A percentile compares a stretch with the other conserved stretches of the same genome.
Evolutionary conservation across 2,888 invertebrate genomes (phyloP).

Genomic region (Orthosia gothica): DNA sequence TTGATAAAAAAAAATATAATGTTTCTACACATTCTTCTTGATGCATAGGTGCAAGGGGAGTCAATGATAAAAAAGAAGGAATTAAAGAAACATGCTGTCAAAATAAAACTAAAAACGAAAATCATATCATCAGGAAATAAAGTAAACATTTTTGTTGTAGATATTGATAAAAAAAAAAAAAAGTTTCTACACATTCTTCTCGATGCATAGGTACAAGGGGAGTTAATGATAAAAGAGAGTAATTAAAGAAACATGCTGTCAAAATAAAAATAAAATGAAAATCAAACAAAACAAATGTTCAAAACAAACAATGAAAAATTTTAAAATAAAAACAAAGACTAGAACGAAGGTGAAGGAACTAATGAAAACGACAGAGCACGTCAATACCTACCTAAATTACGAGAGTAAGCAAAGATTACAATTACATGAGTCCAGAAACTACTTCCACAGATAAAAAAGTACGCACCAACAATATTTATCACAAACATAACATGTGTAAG

Average conservation of each 20-base stretch:
- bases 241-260: no score
- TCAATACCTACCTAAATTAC: not conserved
- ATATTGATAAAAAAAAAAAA: no score
- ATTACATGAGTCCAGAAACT: not conserved
- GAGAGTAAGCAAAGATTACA: not conserved
- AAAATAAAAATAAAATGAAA: not conserved
- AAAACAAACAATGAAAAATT: not conserved
- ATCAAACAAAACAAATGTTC: not conserved
- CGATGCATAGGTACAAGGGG: not conserved
- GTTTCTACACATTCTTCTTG: no score
- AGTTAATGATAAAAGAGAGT: not conserved
- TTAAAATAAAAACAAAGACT: not conserved
- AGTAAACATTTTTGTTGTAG: no score
- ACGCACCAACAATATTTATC: constrained; percentile 15
- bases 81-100: no score
- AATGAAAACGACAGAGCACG: no score
- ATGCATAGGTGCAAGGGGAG: not conserved
- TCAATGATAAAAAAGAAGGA: no score
- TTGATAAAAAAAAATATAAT: no score
- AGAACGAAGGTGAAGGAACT: constrained; percentile 16
- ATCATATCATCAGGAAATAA: no score
- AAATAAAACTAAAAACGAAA: no score
- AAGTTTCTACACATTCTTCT: no score
- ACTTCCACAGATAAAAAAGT: constrained; percentile 1
- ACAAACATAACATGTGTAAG: constrained; percentile 26